Conservation (phyloP, 2,888 invertebrate species). For the Sarcophaga variegata region DNA sequence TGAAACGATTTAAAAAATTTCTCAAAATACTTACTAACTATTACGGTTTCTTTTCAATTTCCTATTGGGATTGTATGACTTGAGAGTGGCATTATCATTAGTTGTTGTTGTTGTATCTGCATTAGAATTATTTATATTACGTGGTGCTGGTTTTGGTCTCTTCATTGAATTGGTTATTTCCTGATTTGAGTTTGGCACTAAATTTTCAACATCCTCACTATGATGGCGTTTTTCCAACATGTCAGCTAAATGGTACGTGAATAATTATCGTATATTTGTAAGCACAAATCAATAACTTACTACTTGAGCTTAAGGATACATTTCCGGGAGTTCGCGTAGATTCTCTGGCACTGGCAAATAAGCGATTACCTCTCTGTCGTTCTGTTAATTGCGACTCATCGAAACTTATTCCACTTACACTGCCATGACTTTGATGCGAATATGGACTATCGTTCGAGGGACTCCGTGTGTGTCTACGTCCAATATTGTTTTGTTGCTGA, state of each 20-base stretch:
- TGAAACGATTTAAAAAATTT: neutral
- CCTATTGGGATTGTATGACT: constrained; percentile 81
- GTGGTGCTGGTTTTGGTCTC: constrained; percentile 77
- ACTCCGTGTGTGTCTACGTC: constrained; percentile 68
- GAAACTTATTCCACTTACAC: constrained; percentile 75
- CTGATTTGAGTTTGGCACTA: constrained; percentile 75
- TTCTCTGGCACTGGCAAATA: constrained; percentile 77
- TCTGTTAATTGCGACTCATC: constrained; percentile 74
- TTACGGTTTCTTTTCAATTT: constrained; percentile 80
- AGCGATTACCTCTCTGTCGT: constrained; percentile 74
- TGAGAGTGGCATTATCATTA: constrained; percentile 77
- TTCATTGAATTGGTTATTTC: constrained; percentile 77
- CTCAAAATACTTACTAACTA: constrained; percentile 74
- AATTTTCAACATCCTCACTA: constrained; percentile 74
- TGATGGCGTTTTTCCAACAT: constrained; percentile 77
- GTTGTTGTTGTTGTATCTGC: constrained; percentile 76
- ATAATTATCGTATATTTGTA: too few relatives aligned
- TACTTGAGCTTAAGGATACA: constrained; percentile 76
- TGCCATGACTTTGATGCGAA: constrained; percentile 78
- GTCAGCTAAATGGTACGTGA: constrained; percentile 70
- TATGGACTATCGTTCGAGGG: constrained; percentile 76
- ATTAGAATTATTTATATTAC: constrained; percentile 73
- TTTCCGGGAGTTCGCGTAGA: constrained; percentile 75
- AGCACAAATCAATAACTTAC: constrained; percentile 68
- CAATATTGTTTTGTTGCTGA: constrained; percentile 69